Evolutionary conservation across 2,113 vertebrate genomes (phyloP), one percentile per base, ranked within the genome.

Genomic region (Dunckerocampus dactyliophorus): DNA sequence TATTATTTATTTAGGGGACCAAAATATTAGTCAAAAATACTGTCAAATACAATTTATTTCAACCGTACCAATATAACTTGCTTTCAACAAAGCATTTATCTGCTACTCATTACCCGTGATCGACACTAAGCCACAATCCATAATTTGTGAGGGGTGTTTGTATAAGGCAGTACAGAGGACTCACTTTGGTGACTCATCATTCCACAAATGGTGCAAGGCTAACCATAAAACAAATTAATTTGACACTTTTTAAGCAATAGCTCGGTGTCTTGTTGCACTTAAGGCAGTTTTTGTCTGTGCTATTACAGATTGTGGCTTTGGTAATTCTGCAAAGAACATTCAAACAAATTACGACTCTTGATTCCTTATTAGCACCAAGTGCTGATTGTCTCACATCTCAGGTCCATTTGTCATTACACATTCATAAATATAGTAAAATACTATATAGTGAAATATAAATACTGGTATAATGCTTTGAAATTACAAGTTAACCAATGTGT

Each of bases 11-110:
- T 14, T 19, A 15, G 17, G 28, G 4, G 42, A 78, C 28, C 1
- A 46, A 80, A 67, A 46, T 60, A 75, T 61, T 0, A 74, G 46
- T 63, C 69, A 64, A 61, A 60, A 62, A 65, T 59, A 59, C 65
- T 75, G 67, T 77, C 75, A 83, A 76, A 78, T 72, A 74, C 62
- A 72, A 77, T 88, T 88, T 89, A 88, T 90, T 89, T 80, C 74
- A 86, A 76, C 69, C 56, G 72, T 82, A 80, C 71, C 78, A 84
- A 66, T 17, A 53, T 76, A 65, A 82, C 53, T 75, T 71, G 46
- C 60, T 84, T 79, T 79, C 55, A 67, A 80, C 75, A 86, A 79
- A 67, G 62, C 53, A 64, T 66, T 54, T 71, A 43, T 67, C 66
- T 79, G 74, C 78, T 79, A 76, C 70, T 77, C 54, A 71, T 73